A percentile compares a stretch with the other conserved stretches of the same genome.
These are phyloP conservation scores for Sinocyclocheilus anophthalmus DNA, from an alignment of 2,113 vertebrate genomes.

Conservation along the genomic window DNA sequence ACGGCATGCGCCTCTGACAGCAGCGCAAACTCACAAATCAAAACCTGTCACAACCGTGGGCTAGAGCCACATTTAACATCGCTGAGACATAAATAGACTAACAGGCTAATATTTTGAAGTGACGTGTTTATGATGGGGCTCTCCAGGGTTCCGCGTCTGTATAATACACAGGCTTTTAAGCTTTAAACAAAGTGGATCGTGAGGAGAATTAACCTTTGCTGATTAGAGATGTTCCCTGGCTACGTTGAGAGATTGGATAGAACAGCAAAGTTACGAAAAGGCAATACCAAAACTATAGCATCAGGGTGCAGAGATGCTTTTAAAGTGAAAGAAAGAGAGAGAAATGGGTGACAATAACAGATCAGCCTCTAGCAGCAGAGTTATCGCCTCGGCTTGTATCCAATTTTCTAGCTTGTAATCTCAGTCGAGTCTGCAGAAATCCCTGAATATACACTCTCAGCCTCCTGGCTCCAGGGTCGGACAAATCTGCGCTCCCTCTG, in stretches of 20 bases:
- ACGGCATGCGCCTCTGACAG: not conserved
- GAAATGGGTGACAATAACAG: constrained; percentile 8
- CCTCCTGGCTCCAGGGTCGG: not conserved
- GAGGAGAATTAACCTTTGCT: constrained; percentile 5
- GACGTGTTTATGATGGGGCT: constrained; percentile 28
- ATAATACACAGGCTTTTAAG: not conserved
- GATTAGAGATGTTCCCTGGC: not conserved
- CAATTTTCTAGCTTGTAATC: constrained; percentile 30
- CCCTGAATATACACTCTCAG: constrained; percentile 1
- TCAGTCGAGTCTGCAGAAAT: constrained; percentile 28
- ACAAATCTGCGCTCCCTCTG: constrained; percentile 47
- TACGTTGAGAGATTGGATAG: not conserved
- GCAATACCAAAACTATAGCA: not conserved
- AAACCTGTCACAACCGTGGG: constrained; percentile 1
- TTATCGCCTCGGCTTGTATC: not conserved
- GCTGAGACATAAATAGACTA: not conserved
- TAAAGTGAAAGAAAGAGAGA: constrained; percentile 3
- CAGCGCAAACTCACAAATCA: not conserved
- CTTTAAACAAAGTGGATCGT: not conserved
- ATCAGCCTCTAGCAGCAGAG: not conserved
- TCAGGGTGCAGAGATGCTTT: not conserved
- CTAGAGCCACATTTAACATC: constrained; percentile 19
- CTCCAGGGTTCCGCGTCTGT: not conserved
- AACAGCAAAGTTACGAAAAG: not conserved
- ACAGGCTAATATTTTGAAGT: constrained; percentile 19